These are phyloP conservation scores for Danionella cerebrum DNA, from an alignment of 2,113 vertebrate species.

Conservation along the genomic window DNA sequence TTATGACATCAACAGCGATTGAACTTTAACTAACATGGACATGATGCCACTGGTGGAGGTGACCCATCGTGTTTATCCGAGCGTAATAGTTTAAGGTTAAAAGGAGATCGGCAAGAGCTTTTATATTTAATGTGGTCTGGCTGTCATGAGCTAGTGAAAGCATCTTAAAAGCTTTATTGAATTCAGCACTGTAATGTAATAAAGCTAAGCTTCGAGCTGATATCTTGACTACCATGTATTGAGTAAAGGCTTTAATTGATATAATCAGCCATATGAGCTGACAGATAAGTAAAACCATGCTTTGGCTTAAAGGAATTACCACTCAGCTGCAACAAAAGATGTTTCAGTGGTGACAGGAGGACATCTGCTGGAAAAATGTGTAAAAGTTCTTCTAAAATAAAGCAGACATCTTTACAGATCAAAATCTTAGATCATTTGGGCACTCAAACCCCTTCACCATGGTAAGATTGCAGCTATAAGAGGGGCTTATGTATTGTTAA, in stretches of 20 bases:
- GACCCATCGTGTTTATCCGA: background rate
- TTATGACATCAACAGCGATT: background rate
- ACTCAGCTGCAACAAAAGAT: background rate
- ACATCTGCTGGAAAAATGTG: conserved; percentile 28
- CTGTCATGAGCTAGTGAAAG: background rate
- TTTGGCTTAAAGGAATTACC: background rate
- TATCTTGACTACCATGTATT: background rate
- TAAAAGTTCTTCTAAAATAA: background rate
- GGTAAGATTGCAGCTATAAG: too few species aligned
- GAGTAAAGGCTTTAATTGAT: background rate
- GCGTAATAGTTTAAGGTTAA: background rate
- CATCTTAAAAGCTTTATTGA: background rate
- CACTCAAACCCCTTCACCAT: too few species aligned
- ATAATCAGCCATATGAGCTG: background rate
- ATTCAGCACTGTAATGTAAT: background rate
- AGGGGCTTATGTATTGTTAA: too few species aligned
- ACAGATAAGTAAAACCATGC: background rate
- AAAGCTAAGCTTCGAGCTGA: background rate
- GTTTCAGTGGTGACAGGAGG: background rate
- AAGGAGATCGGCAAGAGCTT: background rate
- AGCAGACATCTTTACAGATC: too few species aligned
- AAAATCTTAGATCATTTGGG: too few species aligned
- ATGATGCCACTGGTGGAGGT: background rate
- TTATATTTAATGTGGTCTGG: background rate
- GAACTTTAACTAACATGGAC: background rate